These are phyloP conservation scores for Macrosoma leucophasiata DNA, from an alignment of 2,888 invertebrate species.

Conservation along the genomic window DNA sequence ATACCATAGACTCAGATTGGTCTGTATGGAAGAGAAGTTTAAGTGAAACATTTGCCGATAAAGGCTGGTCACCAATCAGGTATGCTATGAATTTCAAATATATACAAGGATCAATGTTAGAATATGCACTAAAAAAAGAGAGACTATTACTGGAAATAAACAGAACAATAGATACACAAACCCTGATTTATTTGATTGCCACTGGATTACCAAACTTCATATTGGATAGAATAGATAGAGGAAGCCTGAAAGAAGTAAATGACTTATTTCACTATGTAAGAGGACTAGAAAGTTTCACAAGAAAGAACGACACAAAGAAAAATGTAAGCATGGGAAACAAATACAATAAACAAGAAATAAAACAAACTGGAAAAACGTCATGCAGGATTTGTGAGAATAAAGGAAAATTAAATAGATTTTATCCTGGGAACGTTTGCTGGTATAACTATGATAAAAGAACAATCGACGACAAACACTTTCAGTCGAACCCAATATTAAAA, in stretches of 20 bases:
- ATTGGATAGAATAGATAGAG: conserved; percentile 16
- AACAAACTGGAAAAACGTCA: conserved; percentile 3
- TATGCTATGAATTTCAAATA: conserved; percentile 18
- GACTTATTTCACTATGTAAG: conserved; percentile 17
- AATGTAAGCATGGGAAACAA: conserved; percentile 3
- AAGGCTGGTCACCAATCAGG: conserved; percentile 25
- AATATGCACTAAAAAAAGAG: conserved; percentile 23
- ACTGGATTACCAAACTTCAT: conserved; percentile 17
- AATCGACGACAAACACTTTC: conserved; percentile 1
- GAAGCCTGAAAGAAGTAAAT: conserved; percentile 13
- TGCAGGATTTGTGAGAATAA: conserved; percentile 7
- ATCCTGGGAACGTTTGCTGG: conserved; percentile 5
- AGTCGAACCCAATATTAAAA: conserved; percentile 9
- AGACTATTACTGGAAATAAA: conserved; percentile 20
- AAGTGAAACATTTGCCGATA: conserved; percentile 27
- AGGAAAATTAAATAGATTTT: conserved; percentile 4
- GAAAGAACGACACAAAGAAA: conserved; percentile 3
- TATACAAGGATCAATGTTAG: conserved; percentile 16
- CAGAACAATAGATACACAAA: conserved; percentile 15
- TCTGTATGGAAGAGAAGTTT: conserved; percentile 16
- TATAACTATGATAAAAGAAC: conserved; percentile 1
- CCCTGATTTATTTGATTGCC: conserved; percentile 15
- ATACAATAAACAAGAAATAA: conserved; percentile 5
- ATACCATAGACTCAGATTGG: conserved; percentile 17
- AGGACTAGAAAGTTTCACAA: conserved; percentile 7